These are phyloP conservation scores for Hippocampus abdominalis DNA, from an alignment of 2,113 vertebrate species.

Conservation along the genomic window DNA sequence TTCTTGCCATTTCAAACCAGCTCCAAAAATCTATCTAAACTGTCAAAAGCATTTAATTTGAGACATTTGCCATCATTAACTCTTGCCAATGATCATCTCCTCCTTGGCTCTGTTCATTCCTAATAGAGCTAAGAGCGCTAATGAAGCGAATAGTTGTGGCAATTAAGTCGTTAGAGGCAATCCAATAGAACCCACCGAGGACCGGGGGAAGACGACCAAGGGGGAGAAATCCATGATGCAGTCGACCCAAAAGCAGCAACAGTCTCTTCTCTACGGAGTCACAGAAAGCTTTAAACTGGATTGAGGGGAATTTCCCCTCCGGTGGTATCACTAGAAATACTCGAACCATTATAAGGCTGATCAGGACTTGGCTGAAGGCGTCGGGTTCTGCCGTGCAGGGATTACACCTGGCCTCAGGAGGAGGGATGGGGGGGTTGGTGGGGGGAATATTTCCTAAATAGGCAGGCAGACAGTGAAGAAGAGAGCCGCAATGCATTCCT, in stretches of 20 bases:
- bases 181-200: conserved; percentile 60
- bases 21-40: not conserved
- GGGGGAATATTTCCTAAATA: conserved; percentile 59
- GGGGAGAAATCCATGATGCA: conserved; percentile 28
- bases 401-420: conserved; percentile 71
- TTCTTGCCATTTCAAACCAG: not conserved
- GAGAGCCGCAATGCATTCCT: conserved; percentile 59
- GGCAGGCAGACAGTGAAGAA: conserved; percentile 46
- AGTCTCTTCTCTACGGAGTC: conserved; percentile 20
- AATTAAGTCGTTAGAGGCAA: conserved; percentile 71
- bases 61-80: conserved; percentile 54
- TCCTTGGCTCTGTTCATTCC: conserved; percentile 44
- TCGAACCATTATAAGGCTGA: conserved; percentile 52
- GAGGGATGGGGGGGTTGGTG: conserved; percentile 44
- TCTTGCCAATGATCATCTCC: conserved; percentile 50
- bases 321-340: conserved; percentile 57
- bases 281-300: conserved; percentile 42
- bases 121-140: conserved; percentile 70
- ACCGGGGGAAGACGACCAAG: conserved; percentile 16
- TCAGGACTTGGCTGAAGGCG: conserved; percentile 56
- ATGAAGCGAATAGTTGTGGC: conserved; percentile 74
- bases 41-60: not conserved
- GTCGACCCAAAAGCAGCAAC: conserved; percentile 27
- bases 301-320: conserved; percentile 52
- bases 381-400: conserved; percentile 45